Evolutionary conservation across 2,888 invertebrate species (phyloP).

Genomic region (Halictus quadricinctus): DNA sequence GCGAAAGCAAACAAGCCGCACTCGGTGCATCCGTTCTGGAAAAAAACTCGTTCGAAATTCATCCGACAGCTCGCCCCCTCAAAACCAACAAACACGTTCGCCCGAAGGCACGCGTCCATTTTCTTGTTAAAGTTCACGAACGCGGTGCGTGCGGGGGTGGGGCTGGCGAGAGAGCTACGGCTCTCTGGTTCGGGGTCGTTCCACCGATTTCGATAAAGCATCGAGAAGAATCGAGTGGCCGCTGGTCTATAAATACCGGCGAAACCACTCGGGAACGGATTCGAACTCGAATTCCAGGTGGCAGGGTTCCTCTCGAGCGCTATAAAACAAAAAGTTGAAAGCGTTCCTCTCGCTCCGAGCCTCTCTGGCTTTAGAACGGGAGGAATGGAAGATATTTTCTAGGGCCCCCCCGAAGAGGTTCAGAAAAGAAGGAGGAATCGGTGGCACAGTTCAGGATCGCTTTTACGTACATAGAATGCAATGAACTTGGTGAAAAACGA

Average conservation of each 20-base stretch:
- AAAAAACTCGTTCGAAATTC: background rate
- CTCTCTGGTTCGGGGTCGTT: conserved; percentile 27
- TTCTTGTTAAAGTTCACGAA: conserved; percentile 46
- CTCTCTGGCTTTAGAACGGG: no score
- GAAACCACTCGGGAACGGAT: conserved; percentile 36
- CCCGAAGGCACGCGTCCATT: conserved; percentile 35
- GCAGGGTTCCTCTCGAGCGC: background rate
- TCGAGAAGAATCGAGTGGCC: conserved; percentile 38
- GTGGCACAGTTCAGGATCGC: background rate
- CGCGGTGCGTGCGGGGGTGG: background rate
- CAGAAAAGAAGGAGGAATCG: background rate
- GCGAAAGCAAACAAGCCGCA: conserved; percentile 8
- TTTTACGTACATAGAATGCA: background rate
- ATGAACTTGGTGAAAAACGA: background rate
- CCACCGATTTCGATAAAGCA: conserved; percentile 49
- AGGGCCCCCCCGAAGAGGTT: background rate
- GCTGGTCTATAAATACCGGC: conserved; percentile 41
- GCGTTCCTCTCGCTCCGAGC: background rate
- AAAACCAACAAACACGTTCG: conserved; percentile 29
- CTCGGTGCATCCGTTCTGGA: conserved; percentile 4
- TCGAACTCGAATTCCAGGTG: conserved; percentile 18
- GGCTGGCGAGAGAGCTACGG: background rate
- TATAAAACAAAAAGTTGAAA: conserved; percentile 16
- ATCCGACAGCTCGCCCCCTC: background rate
- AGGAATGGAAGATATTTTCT: background rate